Percentiles rank a stretch among this genome's conserved stretches.
Conservation (phyloP, 2,797 vertebrate species). For the Aselliscus stoliczkanus region DNA sequence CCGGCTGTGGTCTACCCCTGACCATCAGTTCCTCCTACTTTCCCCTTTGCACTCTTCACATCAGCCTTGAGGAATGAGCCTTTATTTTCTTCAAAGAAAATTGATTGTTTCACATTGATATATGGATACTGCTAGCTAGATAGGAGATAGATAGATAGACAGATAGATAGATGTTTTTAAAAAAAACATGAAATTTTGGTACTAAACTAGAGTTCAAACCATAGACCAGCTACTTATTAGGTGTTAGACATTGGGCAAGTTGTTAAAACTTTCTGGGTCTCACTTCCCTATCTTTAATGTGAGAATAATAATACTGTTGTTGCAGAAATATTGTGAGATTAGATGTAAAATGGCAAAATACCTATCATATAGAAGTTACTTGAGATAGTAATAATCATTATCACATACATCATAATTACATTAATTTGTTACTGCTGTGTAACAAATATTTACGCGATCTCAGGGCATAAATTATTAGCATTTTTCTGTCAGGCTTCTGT, state of each 20-base stretch:
- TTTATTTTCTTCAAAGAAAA: not conserved
- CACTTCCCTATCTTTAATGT: not conserved
- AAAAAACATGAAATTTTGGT: not conserved
- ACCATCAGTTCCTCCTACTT: not conserved
- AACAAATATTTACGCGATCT: not conserved
- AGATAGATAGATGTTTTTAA: not conserved
- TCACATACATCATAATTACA: not conserved
- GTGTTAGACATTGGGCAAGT: not conserved
- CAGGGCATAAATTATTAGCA: not conserved
- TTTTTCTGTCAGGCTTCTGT: not conserved
- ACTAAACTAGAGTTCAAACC: not conserved
- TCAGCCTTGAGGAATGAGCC: not conserved
- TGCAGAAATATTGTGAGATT: not conserved
- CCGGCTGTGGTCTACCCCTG: not conserved
- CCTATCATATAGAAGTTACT: not conserved
- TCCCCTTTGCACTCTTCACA: not conserved
- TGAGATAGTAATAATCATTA: not conserved
- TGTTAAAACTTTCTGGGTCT: not conserved
- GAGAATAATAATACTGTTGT: not conserved
- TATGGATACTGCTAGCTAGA: not conserved
- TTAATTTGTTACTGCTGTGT: not conserved
- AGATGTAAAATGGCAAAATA: not conserved
- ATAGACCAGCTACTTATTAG: not conserved
- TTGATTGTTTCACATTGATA: not conserved
- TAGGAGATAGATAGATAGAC: not conserved